Percentiles rank a stretch among this genome's conserved stretches.
phyloP scores from a whole-genome alignment of 1,140 invertebrate genomes.

The Neomicropteryx cornuta region DNA sequence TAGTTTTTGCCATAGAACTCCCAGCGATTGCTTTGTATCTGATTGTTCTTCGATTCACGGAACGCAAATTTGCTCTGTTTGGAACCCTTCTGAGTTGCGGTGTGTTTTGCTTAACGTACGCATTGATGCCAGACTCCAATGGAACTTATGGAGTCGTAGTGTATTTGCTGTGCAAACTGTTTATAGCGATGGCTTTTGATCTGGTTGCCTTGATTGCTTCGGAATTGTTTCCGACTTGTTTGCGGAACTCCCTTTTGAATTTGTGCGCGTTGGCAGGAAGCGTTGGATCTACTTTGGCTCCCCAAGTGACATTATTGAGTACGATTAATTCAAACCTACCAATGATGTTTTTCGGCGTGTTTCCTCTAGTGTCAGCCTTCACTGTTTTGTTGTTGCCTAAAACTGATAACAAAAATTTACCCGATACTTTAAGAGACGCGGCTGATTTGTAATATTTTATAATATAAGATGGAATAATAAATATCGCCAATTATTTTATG shows the following conservation, averaged over 20 bases:
- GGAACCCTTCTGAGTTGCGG: no score
- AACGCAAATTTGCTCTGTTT: no score
- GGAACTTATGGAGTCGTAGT: no score
- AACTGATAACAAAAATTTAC: conserved; percentile 8
- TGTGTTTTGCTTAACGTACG: no score
- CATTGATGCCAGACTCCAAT: no score
- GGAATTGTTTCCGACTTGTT: conserved; percentile 34
- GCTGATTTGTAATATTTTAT: no score
- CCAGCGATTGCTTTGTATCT: no score
- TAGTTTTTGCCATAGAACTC: no score
- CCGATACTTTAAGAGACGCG: conserved; percentile 9
- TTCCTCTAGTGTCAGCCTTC: conserved; percentile 41
- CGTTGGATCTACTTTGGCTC: conserved; percentile 28
- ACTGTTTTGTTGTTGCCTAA: conserved; percentile 47
- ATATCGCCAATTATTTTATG: no score
- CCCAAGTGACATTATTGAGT: conserved; percentile 19
- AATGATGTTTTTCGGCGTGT: conserved; percentile 46
- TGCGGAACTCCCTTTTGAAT: conserved; percentile 31
- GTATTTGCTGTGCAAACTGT: no score
- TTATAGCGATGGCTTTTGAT: conserved; percentile 27
- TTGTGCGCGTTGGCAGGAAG: conserved; percentile 30
- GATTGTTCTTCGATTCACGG: no score
- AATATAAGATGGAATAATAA: no score
- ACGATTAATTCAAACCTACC: conserved; percentile 33
- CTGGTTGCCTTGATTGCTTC: conserved; percentile 31